phyloP scores from a whole-genome alignment of 2,113 vertebrate species.

The Spea multiplicata region DNA sequence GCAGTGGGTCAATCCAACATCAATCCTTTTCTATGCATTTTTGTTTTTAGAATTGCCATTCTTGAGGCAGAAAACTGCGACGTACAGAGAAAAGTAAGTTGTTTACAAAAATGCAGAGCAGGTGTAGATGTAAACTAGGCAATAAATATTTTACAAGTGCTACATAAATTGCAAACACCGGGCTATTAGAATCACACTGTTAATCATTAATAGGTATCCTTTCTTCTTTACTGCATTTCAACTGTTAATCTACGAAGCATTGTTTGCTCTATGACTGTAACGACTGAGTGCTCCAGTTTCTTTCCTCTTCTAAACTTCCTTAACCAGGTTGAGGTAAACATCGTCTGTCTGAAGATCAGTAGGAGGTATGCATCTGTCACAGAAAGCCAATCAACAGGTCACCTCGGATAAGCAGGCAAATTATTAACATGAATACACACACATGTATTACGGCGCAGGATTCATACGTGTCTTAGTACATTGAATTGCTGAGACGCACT shows the following conservation, averaged over 20 bases:
- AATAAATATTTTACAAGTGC: neutral
- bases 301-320: conserved; percentile 14
- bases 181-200: conserved; percentile 20
- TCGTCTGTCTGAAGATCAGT: neutral
- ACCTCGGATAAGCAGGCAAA: too few species aligned
- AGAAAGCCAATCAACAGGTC: too few species aligned
- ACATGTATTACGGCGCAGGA: too few species aligned
- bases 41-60: neutral
- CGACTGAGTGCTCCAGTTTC: neutral
- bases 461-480: too few species aligned
- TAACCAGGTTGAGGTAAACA: neutral
- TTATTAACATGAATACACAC: too few species aligned
- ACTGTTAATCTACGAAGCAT: conserved; percentile 29
- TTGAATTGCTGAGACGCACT: too few species aligned
- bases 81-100: neutral
- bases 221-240: conserved; percentile 18
- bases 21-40: too few species aligned
- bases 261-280: conserved; percentile 19
- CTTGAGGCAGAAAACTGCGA: neutral
- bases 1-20: too few species aligned
- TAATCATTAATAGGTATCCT: conserved; percentile 48
- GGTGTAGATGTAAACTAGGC: neutral
- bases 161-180: neutral
- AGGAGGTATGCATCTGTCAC: too few species aligned
- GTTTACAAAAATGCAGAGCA: conserved; percentile 2